Base-by-base conservation (phyloP, 2,113 vertebrate species). In the Ceuthmochares aereus region DNA sequence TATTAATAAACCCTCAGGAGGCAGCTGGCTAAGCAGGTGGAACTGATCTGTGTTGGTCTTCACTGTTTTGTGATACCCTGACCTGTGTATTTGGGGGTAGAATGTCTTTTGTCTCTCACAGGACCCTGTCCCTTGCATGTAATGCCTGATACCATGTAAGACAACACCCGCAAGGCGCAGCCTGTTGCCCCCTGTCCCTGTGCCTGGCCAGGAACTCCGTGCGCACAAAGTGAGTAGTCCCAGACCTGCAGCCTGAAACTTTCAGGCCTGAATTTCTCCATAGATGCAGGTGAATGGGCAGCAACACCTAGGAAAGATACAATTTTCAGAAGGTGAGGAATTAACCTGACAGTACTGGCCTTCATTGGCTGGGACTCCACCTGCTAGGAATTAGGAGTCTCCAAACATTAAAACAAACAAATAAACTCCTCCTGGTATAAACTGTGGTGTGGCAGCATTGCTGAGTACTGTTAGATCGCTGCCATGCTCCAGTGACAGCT, bases 111-210 rank as follows among this genome's bases (percentile, higher is more conserved):
- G 3, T 42, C 34, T 78, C 82, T 63, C 26, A 21, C 21, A 52
- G 56, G 34, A 45, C 25, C 7, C 13, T 7, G 10, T 59, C 34
- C 17, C 21, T 64, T 27, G 3, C 2, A 2, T 8, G 17, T 29
- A 16, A 16, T 3, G 2, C 13, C 22, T 14, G 16, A 34, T 59
- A 14, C 30, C 2, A 1, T 2, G 4, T 62, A 26, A 60, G 62
- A 30, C 58, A 3, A 34, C 2, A 2, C 40, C 47, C 0, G 0
- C 25, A n/a, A 52, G 23, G 14, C 0, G 0, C 37, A 22, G 63
- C 12, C 4, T 2, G 14, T 29, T 27, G 42, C 9, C 23, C 36
- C 22, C 6, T 17, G 40, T 40, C 51, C 49, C 11, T 45, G n/a
- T 6, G 5, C 30, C n/a, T 11, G 17, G 16, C 64, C 21, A 11